Evolutionary conservation across 1,140 invertebrate species (phyloP).

Genomic region (Drosophila watanabei): DNA sequence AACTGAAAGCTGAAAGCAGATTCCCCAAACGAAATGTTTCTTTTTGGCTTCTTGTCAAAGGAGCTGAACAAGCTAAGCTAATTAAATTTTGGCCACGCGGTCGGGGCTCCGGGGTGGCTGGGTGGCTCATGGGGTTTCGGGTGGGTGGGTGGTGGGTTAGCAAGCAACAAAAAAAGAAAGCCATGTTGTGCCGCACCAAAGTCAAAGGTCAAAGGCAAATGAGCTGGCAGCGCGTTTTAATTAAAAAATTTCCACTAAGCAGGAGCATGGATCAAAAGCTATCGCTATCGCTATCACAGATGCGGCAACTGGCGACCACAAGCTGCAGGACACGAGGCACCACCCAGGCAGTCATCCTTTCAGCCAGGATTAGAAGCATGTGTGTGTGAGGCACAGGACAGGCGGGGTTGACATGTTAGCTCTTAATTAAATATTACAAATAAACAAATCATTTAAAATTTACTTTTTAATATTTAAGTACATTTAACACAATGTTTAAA

Average conservation of each 20-base stretch:
- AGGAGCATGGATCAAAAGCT: conserved; percentile 72
- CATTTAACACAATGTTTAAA: not conserved
- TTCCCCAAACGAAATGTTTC: conserved; percentile 33
- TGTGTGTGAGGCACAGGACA: conserved; percentile 14
- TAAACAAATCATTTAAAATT: not conserved
- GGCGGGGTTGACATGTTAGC: not conserved
- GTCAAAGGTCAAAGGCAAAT: conserved; percentile 70
- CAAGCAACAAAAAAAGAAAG: conserved; percentile 22
- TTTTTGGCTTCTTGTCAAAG: conserved; percentile 69
- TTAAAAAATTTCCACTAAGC: conserved; percentile 71
- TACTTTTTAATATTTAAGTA: not conserved
- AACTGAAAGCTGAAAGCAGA: conserved; percentile 16
- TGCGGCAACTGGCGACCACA: conserved; percentile 74
- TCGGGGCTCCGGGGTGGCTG: conserved; percentile 20
- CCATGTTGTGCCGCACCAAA: conserved; percentile 20
- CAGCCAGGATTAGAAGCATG: conserved; percentile 41
- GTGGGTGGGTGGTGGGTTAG: not conserved
- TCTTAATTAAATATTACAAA: not conserved
- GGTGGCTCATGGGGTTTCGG: not conserved
- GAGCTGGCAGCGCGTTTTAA: conserved; percentile 66
- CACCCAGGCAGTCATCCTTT: conserved; percentile 15
- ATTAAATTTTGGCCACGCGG: conserved; percentile 75
- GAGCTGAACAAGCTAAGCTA: conserved; percentile 71
- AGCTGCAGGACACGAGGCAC: conserved; percentile 60
- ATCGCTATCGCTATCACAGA: conserved; percentile 77